Evolutionary conservation across 2,797 vertebrate genomes (phyloP), one percentile per base, ranked within the genome.

Genomic region (Amblyraja radiata): DNA sequence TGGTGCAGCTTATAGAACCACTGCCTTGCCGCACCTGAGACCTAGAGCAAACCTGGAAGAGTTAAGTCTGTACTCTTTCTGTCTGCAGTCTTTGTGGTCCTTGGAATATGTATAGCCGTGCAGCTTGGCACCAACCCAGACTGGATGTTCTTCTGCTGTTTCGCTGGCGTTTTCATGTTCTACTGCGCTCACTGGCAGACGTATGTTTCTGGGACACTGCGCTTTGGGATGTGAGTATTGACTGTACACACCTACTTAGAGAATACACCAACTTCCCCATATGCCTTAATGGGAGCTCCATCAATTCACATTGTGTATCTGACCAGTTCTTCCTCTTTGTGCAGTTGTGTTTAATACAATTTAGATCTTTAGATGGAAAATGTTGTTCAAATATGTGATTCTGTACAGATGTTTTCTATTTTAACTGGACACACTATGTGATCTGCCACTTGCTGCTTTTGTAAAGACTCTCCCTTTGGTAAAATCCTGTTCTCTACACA

Each of bases 101-200:
- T 99, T 97, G 98, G 98, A 94, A 99, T 98, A 94, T 99, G 98
- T 95, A 98, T 99, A 95, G 98, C 99, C 1, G 98, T 99, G 91
- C 99, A 99, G 94, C 96, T 99, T 96, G 99, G 99, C 39, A 99
- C 99, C 93, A 98, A 99, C 95, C 98, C 98, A 28, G 98, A 99
- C 95, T 99, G 98, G 98, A 99, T 99, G 98, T 99, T 99, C 96
- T 99, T 99, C 97, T 99, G 98, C 96, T 99, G 98, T 96, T 99
- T 99, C 94, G 98, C 98, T 80, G 99, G 98, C 94, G 99, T 99
- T 39, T 99, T 99, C 94, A 99, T 99, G 98, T 99, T 99, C 96
- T 99, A 99, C 96, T 99, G 99, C 93, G 98, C 98, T 0, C 98
- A 99, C 94, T 99, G 98, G 99, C 99, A 99, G 96, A 99, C 99